Conservation (phyloP, 2,113 vertebrate genomes). For the Dipodomys merriami region DNA sequence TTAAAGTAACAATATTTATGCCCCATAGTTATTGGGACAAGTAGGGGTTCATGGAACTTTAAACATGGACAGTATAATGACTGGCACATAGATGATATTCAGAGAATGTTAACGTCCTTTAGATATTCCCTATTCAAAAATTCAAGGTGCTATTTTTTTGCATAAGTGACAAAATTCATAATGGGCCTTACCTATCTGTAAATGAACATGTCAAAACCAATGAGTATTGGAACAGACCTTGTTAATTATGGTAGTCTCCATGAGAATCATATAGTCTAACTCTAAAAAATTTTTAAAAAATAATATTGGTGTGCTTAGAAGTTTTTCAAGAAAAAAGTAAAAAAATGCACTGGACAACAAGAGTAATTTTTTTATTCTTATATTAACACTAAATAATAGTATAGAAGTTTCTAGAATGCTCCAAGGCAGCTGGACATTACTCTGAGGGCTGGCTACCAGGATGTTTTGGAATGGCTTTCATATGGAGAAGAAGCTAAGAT, state of each 20-base stretch:
- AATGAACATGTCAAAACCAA: constrained; percentile 19
- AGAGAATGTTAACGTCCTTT: not conserved
- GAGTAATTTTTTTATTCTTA: not conserved
- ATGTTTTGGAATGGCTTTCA: not conserved
- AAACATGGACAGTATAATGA: not conserved
- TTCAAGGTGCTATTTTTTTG: not conserved
- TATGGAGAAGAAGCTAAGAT: not conserved
- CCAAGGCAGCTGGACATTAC: not conserved
- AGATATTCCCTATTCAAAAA: constrained; percentile 14
- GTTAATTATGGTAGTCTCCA: not conserved
- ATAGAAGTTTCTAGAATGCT: not conserved
- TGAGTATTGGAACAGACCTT: not conserved
- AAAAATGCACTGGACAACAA: not conserved
- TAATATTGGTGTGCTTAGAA: not conserved
- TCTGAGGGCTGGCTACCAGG: not conserved
- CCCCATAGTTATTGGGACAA: constrained; percentile 2
- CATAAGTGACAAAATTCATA: not conserved
- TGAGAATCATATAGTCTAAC: not conserved
- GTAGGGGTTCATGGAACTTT: not conserved
- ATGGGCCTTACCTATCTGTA: constrained; percentile 4
- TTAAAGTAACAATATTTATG: not conserved
- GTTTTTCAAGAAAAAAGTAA: constrained; percentile 14
- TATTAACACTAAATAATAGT: not conserved
- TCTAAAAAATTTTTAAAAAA: not conserved
- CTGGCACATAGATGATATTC: not conserved